phyloP scores from a whole-genome alignment of 35 echinoderm and acorn worm species.

The Anneissia japonica region DNA sequence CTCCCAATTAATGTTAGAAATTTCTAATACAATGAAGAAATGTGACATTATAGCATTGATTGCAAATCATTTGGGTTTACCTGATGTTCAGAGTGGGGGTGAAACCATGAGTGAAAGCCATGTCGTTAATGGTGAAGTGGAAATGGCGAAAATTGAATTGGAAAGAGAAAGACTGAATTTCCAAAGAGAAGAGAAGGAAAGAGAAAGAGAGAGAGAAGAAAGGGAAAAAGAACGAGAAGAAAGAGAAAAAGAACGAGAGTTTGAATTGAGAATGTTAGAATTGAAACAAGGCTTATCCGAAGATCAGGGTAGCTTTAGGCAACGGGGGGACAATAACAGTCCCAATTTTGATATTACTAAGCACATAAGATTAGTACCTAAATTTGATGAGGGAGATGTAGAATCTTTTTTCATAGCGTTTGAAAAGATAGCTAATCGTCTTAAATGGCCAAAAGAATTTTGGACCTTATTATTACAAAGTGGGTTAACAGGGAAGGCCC shows the following conservation, averaged over 20 bases:
- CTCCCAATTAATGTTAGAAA: too few species aligned
- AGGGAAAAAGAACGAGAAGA: not conserved
- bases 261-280: not conserved
- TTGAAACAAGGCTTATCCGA: not conserved
- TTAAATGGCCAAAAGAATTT: not conserved
- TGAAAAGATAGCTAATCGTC: slow-evolving; percentile 28
- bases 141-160: not conserved
- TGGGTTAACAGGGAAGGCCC: not conserved
- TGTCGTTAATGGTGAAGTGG: not conserved
- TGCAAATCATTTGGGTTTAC: too few species aligned
- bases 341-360: slow-evolving; percentile 8
- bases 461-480: slow-evolving; percentile 5
- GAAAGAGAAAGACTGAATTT: not conserved
- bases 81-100: too few species aligned
- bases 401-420: slow-evolving; percentile 7
- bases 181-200: too few species aligned
- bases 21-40: too few species aligned
- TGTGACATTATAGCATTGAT: too few species aligned
- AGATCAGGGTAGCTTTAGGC: too few species aligned
- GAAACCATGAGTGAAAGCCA: too few species aligned
- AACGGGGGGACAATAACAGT: not conserved
- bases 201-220: too few species aligned
- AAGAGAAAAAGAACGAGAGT: not conserved
- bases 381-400: slow-evolving; percentile 17
- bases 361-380: slow-evolving; percentile 1